Evolutionary conservation across 2,797 vertebrate species (phyloP).

Genomic region (Kryptopterus vitreolus): DNA sequence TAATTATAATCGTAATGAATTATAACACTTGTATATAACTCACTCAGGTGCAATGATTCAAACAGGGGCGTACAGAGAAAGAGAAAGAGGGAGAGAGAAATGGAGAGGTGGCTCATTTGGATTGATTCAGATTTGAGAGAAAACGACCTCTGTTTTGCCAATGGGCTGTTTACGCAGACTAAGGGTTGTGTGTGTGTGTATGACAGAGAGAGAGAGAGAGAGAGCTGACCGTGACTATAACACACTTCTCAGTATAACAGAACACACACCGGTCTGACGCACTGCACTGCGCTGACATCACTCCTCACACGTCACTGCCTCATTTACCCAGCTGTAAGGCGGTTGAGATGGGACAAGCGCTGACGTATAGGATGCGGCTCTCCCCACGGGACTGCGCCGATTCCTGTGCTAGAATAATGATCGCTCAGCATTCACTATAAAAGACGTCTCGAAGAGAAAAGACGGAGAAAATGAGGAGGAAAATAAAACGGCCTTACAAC

Average conservation of each 20-base stretch:
- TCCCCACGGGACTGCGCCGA: background rate
- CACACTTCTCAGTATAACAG: conserved; percentile 62
- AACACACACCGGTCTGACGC: conserved; percentile 72
- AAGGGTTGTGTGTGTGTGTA: background rate
- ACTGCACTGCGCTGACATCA: conserved; percentile 75
- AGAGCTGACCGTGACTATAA: conserved; percentile 34
- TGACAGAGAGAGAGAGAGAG: background rate
- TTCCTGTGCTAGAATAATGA: conserved; percentile 16
- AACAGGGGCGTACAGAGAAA: background rate
- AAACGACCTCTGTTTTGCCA: conserved; percentile 19
- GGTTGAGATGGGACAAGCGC: background rate
- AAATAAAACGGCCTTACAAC: background rate
- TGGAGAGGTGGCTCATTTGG: background rate
- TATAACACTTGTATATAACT: background rate
- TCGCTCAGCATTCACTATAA: background rate
- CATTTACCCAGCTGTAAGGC: conserved; percentile 50
- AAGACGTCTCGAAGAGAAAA: background rate
- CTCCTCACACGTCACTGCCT: conserved; percentile 60
- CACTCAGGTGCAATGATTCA: background rate
- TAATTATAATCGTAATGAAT: background rate
- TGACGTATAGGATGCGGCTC: background rate
- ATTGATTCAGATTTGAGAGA: conserved; percentile 43
- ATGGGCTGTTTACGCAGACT: conserved; percentile 3
- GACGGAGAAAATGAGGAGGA: background rate
- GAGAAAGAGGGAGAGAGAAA: background rate